Conservation (phyloP, 2,113 vertebrate species). For the Sturnus vulgaris region DNA sequence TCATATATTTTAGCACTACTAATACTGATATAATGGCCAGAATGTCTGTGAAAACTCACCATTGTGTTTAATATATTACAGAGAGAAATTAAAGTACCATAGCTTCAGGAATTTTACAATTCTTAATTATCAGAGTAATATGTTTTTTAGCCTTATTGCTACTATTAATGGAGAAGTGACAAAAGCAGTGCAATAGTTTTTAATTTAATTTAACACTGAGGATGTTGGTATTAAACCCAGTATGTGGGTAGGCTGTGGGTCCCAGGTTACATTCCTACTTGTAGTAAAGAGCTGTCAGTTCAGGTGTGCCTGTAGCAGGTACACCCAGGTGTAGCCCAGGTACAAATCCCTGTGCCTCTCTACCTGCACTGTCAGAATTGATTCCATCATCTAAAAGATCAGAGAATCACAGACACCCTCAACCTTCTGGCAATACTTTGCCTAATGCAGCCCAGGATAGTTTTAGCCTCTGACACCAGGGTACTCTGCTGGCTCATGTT, state of each 20-base stretch:
- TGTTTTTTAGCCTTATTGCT: background rate
- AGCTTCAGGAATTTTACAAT: background rate
- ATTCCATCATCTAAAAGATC: background rate
- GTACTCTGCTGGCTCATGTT: background rate
- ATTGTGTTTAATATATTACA: background rate
- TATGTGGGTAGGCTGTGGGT: background rate
- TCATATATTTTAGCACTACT: background rate
- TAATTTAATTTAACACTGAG: background rate
- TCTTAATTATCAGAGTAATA: background rate
- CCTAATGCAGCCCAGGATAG: background rate
- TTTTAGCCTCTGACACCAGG: background rate
- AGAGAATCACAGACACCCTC: rapidly evolving
- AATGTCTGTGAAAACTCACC: background rate
- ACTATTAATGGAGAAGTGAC: background rate
- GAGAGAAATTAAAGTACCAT: background rate
- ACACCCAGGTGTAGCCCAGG: background rate
- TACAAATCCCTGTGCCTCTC: background rate
- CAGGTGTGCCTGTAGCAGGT: background rate
- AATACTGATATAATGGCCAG: background rate
- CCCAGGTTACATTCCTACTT: background rate
- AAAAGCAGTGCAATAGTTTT: background rate
- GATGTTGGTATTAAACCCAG: background rate
- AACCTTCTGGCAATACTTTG: background rate
- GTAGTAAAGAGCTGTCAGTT: background rate
- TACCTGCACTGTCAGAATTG: background rate